Evolutionary conservation across 2,888 invertebrate species (phyloP), one percentile per base, ranked within the genome.

Genomic region (Mesochorus sp.): DNA sequence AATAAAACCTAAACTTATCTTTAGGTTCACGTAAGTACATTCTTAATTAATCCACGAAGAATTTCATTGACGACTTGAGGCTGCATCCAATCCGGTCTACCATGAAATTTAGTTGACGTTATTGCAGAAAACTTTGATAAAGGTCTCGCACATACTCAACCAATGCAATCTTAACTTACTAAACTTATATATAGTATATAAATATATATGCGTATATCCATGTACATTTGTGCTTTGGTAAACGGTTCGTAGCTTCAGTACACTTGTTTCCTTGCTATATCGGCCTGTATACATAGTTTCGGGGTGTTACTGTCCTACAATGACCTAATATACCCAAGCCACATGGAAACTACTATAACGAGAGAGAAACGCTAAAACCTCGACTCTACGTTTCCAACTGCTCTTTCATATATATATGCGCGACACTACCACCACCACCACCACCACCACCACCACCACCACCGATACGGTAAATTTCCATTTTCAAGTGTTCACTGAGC

Each of bases 401-500:
- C 24, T 21, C 28, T 51, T 24, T 2, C 24, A 64, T 51, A 17
- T n/a, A n/a, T n/a, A n/a, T n/a, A n/a, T n/a, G n/a, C n/a, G n/a
- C n/a, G n/a, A n/a, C n/a, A n/a, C n/a, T n/a, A n/a, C n/a, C n/a
- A n/a, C n/a, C n/a, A n/a, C n/a, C n/a, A n/a, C n/a, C n/a, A n/a
- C n/a, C n/a, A n/a, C n/a, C 14, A 39, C 12, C 5, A n/a, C 39
- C 24, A 8, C 3, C 14, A 24, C 8, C 17, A 14, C 44, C 24
- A 37, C 34, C 10, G 14, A 49, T 37, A 49, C 64, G 14, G 34
- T 51, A 14, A 21, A 51, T 66, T 66, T 66, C n/a, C 51, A 66
- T 37, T 51, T 66, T 47, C 47, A 47, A 19, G 62, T 47, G 37
- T 66, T 51, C 51, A 5, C 26, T 37, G 24, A 24, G 17, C 26